phyloP scores from a whole-genome alignment of 2,888 invertebrate genomes.

The Cephonodes hylas region DNA sequence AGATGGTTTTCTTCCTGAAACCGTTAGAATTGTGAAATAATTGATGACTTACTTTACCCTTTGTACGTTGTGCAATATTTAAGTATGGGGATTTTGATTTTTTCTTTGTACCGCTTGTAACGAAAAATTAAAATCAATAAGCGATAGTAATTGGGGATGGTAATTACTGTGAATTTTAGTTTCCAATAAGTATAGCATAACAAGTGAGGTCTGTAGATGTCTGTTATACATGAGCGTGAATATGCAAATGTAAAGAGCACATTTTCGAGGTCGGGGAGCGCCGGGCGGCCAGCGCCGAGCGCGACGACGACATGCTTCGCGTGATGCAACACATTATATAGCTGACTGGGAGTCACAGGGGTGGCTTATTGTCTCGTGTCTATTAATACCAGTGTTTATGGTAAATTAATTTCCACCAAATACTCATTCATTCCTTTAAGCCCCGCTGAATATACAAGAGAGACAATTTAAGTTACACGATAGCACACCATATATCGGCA shows the following conservation, averaged over 20 bases:
- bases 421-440: neutral
- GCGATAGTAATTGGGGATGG: too few species aligned
- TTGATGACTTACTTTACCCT: slow-evolving; percentile 47
- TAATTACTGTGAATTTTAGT: too few species aligned
- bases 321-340: slow-evolving; percentile 65
- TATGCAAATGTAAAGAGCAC: slow-evolving; percentile 56
- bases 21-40: slow-evolving; percentile 60
- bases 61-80: slow-evolving; percentile 1
- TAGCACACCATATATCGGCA: too few species aligned
- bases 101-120: neutral
- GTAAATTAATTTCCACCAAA: slow-evolving; percentile 13
- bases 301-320: slow-evolving; percentile 58
- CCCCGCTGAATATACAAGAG: neutral
- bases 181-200: neutral
- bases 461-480: neutral
- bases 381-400: slow-evolving; percentile 72
- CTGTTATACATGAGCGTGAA: slow-evolving; percentile 40
- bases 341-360: slow-evolving; percentile 61
- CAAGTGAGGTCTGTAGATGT: neutral
- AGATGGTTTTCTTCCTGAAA: slow-evolving; percentile 53
- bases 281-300: slow-evolving; percentile 18
- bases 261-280: slow-evolving; percentile 55
- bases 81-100: neutral
- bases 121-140: too few species aligned
- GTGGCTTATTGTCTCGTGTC: slow-evolving; percentile 76